These are phyloP conservation scores for Mirounga angustirostris DNA, from an alignment of 2,113 vertebrate species.

Conservation along the genomic window DNA sequence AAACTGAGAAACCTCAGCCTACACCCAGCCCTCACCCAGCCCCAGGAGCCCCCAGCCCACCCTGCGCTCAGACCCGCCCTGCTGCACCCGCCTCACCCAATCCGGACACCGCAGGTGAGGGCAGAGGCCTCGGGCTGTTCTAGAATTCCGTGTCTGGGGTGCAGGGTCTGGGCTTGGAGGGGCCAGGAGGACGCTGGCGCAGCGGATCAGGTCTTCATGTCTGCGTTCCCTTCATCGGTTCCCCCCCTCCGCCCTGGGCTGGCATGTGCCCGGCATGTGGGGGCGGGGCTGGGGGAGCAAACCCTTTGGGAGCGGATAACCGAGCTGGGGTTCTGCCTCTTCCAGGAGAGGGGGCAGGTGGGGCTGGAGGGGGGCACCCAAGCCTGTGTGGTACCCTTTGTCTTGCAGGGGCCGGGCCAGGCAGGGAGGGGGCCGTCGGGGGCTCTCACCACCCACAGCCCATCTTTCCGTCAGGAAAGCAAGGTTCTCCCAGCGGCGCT, in stretches of 20 bases:
- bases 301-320: neutral
- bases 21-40: accelerated
- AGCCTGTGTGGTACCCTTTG: neutral
- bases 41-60: neutral
- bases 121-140: neutral
- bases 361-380: too few species aligned
- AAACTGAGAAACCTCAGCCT: neutral
- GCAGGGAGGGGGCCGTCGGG: neutral
- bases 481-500: neutral
- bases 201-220: accelerated
- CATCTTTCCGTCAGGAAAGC: neutral
- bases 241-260: too few species aligned
- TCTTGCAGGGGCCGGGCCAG: neutral
- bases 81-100: accelerated
- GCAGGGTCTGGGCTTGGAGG: too few species aligned
- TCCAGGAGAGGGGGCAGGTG: neutral
- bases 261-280: too few species aligned
- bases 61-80: neutral
- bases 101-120: too few species aligned
- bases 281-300: neutral
- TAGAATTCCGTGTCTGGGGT: neutral
- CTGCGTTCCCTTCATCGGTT: neutral
- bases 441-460: neutral
- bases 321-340: neutral
- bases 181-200: neutral